Evolutionary conservation across 2,113 vertebrate species (phyloP).

Genomic region (Engraulis encrasicolus): DNA sequence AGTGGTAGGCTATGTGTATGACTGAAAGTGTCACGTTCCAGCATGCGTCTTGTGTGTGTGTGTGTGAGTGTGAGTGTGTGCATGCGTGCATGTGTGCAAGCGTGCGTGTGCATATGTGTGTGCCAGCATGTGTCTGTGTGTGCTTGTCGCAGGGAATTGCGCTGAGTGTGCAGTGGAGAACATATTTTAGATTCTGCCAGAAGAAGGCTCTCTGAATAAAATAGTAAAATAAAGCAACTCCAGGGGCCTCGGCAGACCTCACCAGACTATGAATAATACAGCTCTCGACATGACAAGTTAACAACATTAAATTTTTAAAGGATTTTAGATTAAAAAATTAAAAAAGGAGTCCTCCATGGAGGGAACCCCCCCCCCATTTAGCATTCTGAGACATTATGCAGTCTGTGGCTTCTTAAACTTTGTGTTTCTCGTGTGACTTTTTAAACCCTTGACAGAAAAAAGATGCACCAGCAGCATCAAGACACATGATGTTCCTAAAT

Average conservation of each 20-base stretch:
- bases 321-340: conserved; percentile 20
- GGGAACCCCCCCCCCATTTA: neutral
- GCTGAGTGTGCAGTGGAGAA: neutral
- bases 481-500: neutral
- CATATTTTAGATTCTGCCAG: neutral
- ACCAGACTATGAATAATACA: conserved; percentile 35
- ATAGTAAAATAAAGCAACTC: conserved; percentile 11
- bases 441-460: neutral
- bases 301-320: conserved; percentile 10
- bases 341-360: neutral
- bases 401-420: neutral
- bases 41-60: neutral
- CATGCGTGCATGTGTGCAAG: neutral
- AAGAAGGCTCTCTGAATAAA: neutral
- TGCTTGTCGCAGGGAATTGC: neutral
- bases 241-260: neutral
- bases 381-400: neutral
- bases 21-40: too few relatives aligned
- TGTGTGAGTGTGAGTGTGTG: neutral
- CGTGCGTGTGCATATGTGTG: neutral
- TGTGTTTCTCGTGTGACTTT: neutral
- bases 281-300: conserved; percentile 20
- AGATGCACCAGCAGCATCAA: neutral
- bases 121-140: neutral
- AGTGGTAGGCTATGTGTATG: too few relatives aligned